Evolutionary conservation across 2,797 vertebrate genomes (phyloP).

Genomic region (Sebastiscus tertius): DNA sequence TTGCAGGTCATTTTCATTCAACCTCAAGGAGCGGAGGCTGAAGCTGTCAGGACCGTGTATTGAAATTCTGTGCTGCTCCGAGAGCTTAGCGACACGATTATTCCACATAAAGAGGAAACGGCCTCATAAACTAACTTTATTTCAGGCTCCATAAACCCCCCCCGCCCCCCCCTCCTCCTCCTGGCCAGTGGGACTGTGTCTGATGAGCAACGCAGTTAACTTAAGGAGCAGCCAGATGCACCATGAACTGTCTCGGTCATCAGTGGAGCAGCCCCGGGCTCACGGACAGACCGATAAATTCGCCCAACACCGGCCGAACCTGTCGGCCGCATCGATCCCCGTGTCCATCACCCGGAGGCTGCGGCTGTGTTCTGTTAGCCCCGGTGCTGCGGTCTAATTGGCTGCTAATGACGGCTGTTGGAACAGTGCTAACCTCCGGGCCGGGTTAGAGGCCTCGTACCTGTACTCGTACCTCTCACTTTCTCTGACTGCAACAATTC

Average conservation of each 20-base stretch:
- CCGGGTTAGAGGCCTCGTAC: conserved; percentile 2
- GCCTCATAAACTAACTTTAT: conserved; percentile 75
- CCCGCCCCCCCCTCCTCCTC: too few species aligned
- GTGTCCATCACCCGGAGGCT: neutral
- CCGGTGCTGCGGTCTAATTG: conserved; percentile 38
- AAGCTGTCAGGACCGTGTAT: conserved; percentile 40
- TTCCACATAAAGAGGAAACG: conserved; percentile 69
- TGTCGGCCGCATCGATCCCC: conserved; percentile 5
- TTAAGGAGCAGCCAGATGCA: conserved; percentile 57
- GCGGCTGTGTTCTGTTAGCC: neutral
- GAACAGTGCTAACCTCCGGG: conserved; percentile 9
- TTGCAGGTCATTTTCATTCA: conserved; percentile 51
- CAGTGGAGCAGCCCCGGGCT: conserved; percentile 4
- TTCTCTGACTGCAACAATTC: neutral
- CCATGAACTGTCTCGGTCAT: conserved; percentile 50
- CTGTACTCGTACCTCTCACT: neutral
- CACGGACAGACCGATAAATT: conserved; percentile 19
- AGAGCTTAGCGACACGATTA: conserved; percentile 62
- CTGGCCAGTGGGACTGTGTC: conserved; percentile 45
- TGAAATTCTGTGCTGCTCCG: conserved; percentile 50
- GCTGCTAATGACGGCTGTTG: conserved; percentile 11
- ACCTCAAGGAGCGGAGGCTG: conserved; percentile 14
- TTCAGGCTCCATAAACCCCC: conserved; percentile 66
- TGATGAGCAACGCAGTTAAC: conserved; percentile 57
- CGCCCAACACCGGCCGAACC: neutral